Conservation (phyloP, 2,888 invertebrate genomes). For the Tridacna gigas region DNA sequence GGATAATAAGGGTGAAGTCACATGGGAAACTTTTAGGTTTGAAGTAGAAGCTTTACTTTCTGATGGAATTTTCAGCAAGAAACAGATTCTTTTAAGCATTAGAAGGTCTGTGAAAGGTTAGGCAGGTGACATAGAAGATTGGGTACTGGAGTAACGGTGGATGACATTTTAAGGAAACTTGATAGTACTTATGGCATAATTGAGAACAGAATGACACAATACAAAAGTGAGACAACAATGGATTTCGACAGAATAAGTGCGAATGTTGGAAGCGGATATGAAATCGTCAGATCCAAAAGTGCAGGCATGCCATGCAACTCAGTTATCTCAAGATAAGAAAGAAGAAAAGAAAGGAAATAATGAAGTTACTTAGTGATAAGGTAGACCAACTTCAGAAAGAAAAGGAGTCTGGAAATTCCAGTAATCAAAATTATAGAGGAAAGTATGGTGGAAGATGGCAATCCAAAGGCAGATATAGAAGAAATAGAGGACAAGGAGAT, state of each 20-base stretch:
- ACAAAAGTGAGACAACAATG: conserved; percentile 19
- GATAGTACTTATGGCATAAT: conserved; percentile 6
- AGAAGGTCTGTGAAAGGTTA: not conserved
- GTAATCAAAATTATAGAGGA: not conserved
- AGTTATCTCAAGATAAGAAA: too few relatives aligned
- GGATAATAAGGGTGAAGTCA: conserved; percentile 5
- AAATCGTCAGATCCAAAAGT: too few relatives aligned
- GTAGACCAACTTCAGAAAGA: too few relatives aligned
- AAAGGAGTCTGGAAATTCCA: too few relatives aligned
- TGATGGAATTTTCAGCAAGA: not conserved
- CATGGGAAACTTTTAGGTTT: conserved; percentile 4
- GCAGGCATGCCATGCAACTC: not conserved
- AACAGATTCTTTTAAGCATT: not conserved
- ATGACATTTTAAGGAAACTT: not conserved
- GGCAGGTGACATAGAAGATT: not conserved
- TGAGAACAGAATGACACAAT: conserved; percentile 10
- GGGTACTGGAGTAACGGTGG: not conserved
- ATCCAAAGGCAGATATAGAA: not conserved
- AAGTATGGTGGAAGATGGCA: not conserved
- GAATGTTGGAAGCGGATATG: conserved; percentile 16
- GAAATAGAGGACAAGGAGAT: not conserved
- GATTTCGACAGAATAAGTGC: conserved; percentile 36
- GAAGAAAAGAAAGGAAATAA: conserved; percentile 6
- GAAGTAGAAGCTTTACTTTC: not conserved
- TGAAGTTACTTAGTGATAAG: conserved; percentile 12